phyloP scores from a whole-genome alignment of 2,113 vertebrate species.

The Panthera leo region DNA sequence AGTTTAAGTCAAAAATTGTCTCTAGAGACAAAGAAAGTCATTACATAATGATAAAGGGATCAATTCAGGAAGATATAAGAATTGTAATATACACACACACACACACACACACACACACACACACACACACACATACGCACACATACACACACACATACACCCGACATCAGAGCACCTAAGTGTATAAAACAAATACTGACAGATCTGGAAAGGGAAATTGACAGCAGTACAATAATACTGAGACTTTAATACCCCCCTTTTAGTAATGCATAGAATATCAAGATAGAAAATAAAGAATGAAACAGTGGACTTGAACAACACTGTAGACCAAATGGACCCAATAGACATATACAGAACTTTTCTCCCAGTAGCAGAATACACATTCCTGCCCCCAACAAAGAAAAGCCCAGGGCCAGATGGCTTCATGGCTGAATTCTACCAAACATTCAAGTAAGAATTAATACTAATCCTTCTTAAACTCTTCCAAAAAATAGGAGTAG shows the following conservation, averaged over 20 bases:
- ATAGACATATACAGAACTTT: not conserved
- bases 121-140: not conserved
- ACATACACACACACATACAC: not conserved
- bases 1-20: not conserved
- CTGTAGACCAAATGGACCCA: not conserved
- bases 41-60: not conserved
- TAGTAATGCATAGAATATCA: not conserved
- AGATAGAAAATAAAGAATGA: not conserved
- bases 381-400: not conserved
- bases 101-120: not conserved
- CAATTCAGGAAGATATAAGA: not conserved
- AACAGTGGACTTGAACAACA: not conserved
- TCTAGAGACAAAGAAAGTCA: not conserved
- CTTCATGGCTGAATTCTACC: not conserved
- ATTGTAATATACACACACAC: not conserved
- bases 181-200: not conserved
- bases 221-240: not conserved
- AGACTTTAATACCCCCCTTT: not conserved
- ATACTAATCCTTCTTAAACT: not conserved
- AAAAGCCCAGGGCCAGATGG: not conserved
- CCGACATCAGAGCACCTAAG: not conserved
- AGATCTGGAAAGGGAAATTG: not conserved
- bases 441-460: not conserved
- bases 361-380: not conserved
- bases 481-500: not conserved